These are phyloP conservation scores for Philopotamus ludificatus DNA, from an alignment of 1,140 invertebrate species.

Conservation along the genomic window DNA sequence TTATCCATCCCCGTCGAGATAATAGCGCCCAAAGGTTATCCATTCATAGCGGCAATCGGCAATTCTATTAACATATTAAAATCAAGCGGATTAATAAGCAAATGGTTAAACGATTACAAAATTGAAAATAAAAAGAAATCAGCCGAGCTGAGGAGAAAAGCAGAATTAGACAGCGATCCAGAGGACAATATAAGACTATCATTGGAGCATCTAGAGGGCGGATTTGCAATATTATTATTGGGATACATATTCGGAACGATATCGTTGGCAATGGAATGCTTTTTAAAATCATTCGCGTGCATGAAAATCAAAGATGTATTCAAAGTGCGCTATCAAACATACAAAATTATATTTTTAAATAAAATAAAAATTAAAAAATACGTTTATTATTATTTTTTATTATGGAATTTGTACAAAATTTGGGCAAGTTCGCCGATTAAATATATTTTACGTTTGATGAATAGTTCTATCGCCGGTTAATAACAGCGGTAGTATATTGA, in stretches of 20 bases:
- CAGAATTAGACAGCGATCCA: conserved; percentile 28
- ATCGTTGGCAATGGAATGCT: conserved; percentile 44
- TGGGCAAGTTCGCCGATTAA: too few relatives aligned
- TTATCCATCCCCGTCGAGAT: conserved; percentile 56
- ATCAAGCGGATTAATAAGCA: conserved; percentile 49
- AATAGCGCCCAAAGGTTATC: conserved; percentile 54
- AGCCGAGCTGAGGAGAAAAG: conserved; percentile 35
- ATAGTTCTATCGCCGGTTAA: too few relatives aligned
- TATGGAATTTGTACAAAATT: too few relatives aligned
- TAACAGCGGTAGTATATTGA: too few relatives aligned
- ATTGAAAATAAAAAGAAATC: conserved; percentile 35
- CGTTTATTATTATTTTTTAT: too few relatives aligned
- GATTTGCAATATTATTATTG: conserved; percentile 50
- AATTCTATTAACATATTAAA: conserved; percentile 48
- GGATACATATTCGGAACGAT: conserved; percentile 45
- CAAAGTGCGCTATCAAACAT: too few relatives aligned
- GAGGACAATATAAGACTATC: conserved; percentile 48
- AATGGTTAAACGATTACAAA: conserved; percentile 44
- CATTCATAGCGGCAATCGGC: conserved; percentile 53
- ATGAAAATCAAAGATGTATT: neutral
- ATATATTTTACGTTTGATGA: too few relatives aligned
- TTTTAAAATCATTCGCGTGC: conserved; percentile 10
- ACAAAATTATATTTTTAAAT: too few relatives aligned
- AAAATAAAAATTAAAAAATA: too few relatives aligned
- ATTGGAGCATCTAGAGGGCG: conserved; percentile 53